A percentile compares a stretch with the other conserved stretches of the same genome.
Conservation (phyloP, 30 jellyfish, hydroid and myxozoan species). For the Chironex yamaguchii region DNA sequence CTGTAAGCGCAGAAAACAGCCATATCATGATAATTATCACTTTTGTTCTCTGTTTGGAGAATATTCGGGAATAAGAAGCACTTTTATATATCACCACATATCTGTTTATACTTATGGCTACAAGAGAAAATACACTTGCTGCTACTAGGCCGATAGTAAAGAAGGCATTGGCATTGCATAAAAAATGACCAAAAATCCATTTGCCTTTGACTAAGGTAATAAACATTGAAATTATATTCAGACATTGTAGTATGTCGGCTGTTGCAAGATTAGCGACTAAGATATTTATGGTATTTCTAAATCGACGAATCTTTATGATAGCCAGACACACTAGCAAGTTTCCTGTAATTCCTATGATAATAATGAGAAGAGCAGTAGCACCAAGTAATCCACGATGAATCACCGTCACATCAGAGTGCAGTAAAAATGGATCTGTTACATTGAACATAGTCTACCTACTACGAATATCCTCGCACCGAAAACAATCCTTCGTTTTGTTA, state of each 20-base stretch:
- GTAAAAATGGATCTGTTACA: too few species aligned
- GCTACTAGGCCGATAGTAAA: slow-evolving; percentile 22
- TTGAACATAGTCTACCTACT: too few species aligned
- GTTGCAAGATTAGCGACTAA: slow-evolving; percentile 55
- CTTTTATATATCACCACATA: neutral
- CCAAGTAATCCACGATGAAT: slow-evolving; percentile 10
- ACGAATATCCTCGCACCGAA: too few species aligned
- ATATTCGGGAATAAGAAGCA: neutral
- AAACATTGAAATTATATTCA: neutral
- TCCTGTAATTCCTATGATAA: slow-evolving; percentile 35
- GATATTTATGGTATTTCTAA: slow-evolving; percentile 36
- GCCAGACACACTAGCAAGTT: slow-evolving; percentile 51
- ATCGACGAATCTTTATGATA: neutral
- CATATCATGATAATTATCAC: slow-evolving; percentile 3
- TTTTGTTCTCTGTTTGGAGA: slow-evolving; percentile 19
- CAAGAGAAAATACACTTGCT: slow-evolving; percentile 38
- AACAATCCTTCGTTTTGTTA: too few species aligned
- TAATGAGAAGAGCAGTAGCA: slow-evolving; percentile 4
- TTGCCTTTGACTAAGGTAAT: slow-evolving; percentile 32
- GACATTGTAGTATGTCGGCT: slow-evolving; percentile 50
- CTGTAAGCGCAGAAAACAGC: slow-evolving; percentile 13
- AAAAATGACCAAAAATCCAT: slow-evolving; percentile 42
- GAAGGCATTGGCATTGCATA: slow-evolving; percentile 38
- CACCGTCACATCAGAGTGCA: slow-evolving; percentile 19
- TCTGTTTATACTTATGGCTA: slow-evolving; percentile 49